Evolutionary conservation across 2,113 vertebrate genomes (phyloP).

Genomic region (Nesospiza acunhae): DNA sequence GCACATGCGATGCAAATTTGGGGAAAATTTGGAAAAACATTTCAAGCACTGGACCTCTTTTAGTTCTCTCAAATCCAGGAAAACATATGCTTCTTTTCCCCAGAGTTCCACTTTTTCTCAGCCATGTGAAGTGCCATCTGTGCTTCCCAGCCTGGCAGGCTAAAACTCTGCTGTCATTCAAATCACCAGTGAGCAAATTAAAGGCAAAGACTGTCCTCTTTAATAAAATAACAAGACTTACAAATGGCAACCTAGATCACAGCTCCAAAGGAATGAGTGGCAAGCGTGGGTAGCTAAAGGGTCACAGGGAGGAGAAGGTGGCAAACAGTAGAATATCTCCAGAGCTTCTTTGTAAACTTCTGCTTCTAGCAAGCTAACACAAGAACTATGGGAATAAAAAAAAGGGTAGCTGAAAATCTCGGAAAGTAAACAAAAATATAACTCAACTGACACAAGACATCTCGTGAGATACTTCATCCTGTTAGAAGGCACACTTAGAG

Average conservation of each 20-base stretch:
- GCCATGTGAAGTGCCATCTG: slow-evolving; percentile 51
- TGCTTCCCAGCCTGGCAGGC: slow-evolving; percentile 10
- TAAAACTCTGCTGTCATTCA: slow-evolving; percentile 23
- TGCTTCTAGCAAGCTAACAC: not conserved
- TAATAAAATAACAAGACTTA: not conserved
- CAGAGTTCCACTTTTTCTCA: slow-evolving; percentile 28
- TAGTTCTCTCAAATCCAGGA: slow-evolving; percentile 10
- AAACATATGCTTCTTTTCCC: slow-evolving; percentile 24
- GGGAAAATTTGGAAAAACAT: not conserved
- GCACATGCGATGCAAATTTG: not conserved
- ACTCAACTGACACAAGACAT: not conserved
- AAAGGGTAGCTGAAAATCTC: not conserved
- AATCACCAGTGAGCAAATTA: slow-evolving; percentile 3
- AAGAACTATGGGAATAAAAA: not conserved
- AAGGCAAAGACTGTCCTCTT: slow-evolving; percentile 8
- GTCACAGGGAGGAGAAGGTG: not conserved
- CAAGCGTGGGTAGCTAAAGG: not conserved
- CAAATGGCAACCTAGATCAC: not conserved
- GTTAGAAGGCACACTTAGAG: not conserved
- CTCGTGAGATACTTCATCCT: not conserved
- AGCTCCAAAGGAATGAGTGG: not conserved
- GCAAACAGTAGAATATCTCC: not conserved
- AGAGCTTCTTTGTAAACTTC: not conserved
- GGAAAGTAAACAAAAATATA: not conserved
- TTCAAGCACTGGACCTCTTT: not conserved